Evolutionary conservation across 2,113 vertebrate species (phyloP).

Genomic region (Neopipo cinnamomea): DNA sequence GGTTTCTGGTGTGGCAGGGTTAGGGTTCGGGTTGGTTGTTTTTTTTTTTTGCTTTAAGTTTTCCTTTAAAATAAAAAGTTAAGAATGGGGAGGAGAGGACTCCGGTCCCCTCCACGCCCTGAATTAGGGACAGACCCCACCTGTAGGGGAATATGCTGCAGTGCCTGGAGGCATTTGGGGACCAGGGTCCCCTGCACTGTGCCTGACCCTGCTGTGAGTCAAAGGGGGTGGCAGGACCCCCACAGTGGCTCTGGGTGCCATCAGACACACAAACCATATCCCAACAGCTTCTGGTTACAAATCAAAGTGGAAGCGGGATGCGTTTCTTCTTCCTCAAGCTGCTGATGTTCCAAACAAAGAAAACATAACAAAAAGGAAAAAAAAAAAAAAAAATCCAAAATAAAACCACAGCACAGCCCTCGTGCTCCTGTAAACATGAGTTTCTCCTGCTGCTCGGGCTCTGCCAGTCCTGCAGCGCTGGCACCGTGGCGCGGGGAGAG

Average conservation of each 20-base stretch:
- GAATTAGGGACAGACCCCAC: background rate
- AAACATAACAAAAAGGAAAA: no score
- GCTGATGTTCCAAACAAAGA: background rate
- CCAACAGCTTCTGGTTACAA: background rate
- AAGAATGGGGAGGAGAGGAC: background rate
- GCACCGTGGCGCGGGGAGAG: background rate
- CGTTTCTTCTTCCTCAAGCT: background rate
- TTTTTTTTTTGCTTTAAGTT: background rate
- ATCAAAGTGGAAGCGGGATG: background rate
- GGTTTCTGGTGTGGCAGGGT: background rate
- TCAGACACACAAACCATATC: background rate
- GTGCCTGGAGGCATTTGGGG: background rate
- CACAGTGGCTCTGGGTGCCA: background rate
- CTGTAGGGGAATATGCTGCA: background rate
- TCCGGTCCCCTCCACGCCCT: background rate
- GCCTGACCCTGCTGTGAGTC: background rate
- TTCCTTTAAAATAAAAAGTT: background rate
- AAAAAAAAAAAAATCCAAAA: background rate
- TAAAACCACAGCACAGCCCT: background rate
- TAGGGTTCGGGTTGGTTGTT: background rate
- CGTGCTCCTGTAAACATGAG: conserved; percentile 2
- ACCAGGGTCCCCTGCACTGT: background rate
- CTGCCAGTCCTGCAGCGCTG: background rate
- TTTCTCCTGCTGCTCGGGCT: conserved; percentile 11
- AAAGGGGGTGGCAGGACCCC: background rate